Evolutionary conservation across 2,113 vertebrate genomes (phyloP).

Genomic region (Protobothrops flavoviridis): DNA sequence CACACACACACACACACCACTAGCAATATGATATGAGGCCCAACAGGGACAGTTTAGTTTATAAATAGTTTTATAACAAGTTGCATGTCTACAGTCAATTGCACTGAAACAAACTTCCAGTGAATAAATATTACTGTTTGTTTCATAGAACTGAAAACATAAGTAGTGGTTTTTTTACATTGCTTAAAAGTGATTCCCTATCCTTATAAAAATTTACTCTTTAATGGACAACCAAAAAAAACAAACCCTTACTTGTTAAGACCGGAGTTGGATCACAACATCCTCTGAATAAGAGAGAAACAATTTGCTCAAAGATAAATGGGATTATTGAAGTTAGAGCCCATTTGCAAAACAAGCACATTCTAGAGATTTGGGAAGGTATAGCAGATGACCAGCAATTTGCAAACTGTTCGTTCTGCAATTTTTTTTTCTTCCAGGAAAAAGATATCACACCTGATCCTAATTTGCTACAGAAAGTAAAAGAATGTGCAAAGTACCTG

Average conservation of each 20-base stretch:
- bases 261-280: neutral
- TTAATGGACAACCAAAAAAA: neutral
- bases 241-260: neutral
- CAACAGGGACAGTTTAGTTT: neutral
- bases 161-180: neutral
- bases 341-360: conserved; percentile 13
- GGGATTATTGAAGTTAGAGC: conserved; percentile 4
- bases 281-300: neutral
- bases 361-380: neutral
- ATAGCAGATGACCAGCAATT: conserved; percentile 1
- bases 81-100: neutral
- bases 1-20: neutral
- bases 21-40: neutral
- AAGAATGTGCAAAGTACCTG: conserved; percentile 83
- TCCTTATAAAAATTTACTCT: neutral
- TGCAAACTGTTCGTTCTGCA: neutral
- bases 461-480: conserved; percentile 89
- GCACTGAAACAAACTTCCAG: neutral
- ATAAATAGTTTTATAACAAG: neutral
- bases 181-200: neutral
- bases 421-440: conserved; percentile 72
- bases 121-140: conserved; percentile 23
- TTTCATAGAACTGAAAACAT: conserved; percentile 1
- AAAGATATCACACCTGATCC: conserved; percentile 96
- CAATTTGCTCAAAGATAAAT: neutral